phyloP scores from a whole-genome alignment of 2,797 vertebrate species.

The Diglossa cyanea region DNA sequence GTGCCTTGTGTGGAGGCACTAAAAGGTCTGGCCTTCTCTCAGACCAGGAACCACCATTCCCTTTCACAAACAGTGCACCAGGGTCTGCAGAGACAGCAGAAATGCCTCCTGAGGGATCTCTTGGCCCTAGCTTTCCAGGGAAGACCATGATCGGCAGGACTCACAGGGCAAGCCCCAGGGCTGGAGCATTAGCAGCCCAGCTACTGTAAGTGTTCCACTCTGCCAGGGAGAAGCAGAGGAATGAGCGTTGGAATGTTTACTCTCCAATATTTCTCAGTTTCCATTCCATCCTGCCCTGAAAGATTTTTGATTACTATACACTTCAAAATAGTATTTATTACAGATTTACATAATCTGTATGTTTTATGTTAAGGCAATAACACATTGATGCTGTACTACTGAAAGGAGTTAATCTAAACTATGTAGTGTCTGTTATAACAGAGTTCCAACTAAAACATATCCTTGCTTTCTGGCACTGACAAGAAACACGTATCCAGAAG shows the following conservation, averaged over 20 bases:
- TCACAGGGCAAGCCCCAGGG: background rate
- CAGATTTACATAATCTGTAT: slow-evolving; percentile 68
- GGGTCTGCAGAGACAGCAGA: background rate
- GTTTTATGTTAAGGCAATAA: slow-evolving; percentile 66
- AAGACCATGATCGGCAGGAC: background rate
- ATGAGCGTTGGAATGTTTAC: slow-evolving; percentile 63
- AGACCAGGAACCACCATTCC: background rate
- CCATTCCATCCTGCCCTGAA: slow-evolving; percentile 66
- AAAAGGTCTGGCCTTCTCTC: background rate
- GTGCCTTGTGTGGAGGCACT: background rate
- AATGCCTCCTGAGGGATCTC: background rate
- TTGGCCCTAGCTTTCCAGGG: background rate
- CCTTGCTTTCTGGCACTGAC: slow-evolving; percentile 14
- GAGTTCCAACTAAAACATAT: slow-evolving; percentile 38
- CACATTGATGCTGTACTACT: slow-evolving; percentile 43
- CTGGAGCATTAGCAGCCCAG: background rate
- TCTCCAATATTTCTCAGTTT: slow-evolving; percentile 63
- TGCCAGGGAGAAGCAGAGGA: slow-evolving; percentile 55
- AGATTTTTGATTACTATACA: slow-evolving; percentile 73
- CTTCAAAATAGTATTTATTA: slow-evolving; percentile 71
- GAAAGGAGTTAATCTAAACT: slow-evolving; percentile 58
- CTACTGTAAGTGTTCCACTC: background rate
- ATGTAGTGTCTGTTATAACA: slow-evolving; percentile 51
- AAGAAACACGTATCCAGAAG: slow-evolving; percentile 35
- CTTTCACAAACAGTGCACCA: background rate